These are phyloP conservation scores for Tethya wilhelma DNA, from an alignment of 37 sponge, comb jelly and placozoan species.

Conservation along the genomic window DNA sequence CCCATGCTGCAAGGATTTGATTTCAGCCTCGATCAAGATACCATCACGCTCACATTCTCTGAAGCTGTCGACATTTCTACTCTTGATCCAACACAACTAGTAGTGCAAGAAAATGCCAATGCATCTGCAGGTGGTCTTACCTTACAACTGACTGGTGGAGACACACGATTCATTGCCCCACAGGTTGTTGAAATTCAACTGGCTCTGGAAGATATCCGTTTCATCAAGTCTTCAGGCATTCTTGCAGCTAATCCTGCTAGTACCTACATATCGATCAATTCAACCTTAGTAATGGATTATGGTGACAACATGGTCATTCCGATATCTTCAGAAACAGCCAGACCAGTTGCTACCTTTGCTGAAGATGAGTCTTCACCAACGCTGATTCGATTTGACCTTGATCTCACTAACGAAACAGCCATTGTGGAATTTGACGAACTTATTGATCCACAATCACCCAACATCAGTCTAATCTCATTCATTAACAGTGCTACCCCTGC, in stretches of 20 bases:
- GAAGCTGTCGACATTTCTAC: conserved; percentile 72
- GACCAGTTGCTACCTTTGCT: conserved; percentile 18
- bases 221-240: conserved; percentile 48
- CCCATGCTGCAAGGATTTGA: conserved; percentile 41
- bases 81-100: conserved; percentile 60
- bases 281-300: conserved; percentile 67
- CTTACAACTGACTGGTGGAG: conserved; percentile 51
- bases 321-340: conserved; percentile 33
- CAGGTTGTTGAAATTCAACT: conserved; percentile 55
- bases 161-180: conserved; percentile 49
- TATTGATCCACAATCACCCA: conserved; percentile 50
- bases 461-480: conserved; percentile 44
- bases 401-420: conserved; percentile 63
- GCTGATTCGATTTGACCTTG: conserved; percentile 45
- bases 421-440: conserved; percentile 77
- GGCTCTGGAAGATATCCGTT: conserved; percentile 53
- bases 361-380: conserved; percentile 50
- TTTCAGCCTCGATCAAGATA: conserved; percentile 51
- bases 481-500: conserved; percentile 22
- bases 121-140: conserved; percentile 33
- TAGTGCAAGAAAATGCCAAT: conserved; percentile 59
- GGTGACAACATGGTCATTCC: conserved; percentile 24
- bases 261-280: conserved; percentile 62
- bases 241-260: conserved; percentile 45
- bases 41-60: conserved; percentile 71